Percentiles rank a stretch among this genome's conserved stretches.
phyloP scores from a whole-genome alignment of 2,797 vertebrate species.

The Cirrhinus mrigala region DNA sequence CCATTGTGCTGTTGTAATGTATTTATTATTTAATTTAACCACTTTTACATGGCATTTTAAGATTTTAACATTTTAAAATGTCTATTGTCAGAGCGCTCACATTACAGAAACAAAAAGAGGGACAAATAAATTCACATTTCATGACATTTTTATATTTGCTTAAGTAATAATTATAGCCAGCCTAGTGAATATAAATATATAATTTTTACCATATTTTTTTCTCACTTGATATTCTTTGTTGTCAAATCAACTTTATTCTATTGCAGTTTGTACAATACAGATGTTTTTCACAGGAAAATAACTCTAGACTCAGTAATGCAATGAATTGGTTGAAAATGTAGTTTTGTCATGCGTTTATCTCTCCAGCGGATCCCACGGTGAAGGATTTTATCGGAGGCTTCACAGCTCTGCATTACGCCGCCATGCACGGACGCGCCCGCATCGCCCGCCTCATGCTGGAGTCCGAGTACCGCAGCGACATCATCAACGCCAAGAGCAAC shows the following conservation, averaged over 20 bases:
- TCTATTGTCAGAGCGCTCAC: not conserved
- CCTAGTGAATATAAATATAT: not conserved
- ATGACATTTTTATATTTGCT: not conserved
- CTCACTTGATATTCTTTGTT: not conserved
- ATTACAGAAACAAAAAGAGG: not conserved
- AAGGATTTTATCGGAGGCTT: slow-evolving; percentile 98
- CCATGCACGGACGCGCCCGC: slow-evolving; percentile 96
- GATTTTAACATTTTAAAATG: not conserved
- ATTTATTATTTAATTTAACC: not conserved
- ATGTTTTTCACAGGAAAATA: too few species aligned
- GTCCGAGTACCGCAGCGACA: slow-evolving; percentile 91
- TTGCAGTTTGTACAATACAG: too few species aligned
- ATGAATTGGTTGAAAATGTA: not conserved
- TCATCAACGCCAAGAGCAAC: slow-evolving; percentile 97
- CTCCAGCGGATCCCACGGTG: slow-evolving; percentile 93
- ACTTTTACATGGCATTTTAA: not conserved
- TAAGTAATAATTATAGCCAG: not conserved
- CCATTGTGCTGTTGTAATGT: not conserved
- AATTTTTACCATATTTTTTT: not conserved
- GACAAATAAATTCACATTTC: not conserved
- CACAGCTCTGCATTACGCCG: slow-evolving; percentile 97
- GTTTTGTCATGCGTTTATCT: slow-evolving; percentile 27
- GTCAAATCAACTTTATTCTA: too few species aligned
- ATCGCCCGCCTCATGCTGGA: slow-evolving; percentile 97
- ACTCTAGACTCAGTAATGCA: too few species aligned